Conservation (phyloP, 2,888 invertebrate genomes). For the Acleris emargana region DNA sequence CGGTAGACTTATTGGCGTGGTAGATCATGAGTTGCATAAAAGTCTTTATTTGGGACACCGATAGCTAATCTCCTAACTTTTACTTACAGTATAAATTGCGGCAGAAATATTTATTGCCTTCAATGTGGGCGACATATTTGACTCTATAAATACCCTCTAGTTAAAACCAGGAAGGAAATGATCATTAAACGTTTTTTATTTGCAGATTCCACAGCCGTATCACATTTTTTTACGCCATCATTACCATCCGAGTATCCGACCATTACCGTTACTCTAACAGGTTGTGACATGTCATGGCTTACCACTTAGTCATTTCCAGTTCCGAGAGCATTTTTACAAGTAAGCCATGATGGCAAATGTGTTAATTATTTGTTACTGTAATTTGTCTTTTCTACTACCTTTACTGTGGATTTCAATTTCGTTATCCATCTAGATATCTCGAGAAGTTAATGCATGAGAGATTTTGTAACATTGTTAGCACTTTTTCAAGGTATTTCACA, state of each 20-base stretch:
- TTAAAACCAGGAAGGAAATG: not conserved
- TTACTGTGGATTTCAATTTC: not conserved
- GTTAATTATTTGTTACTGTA: not conserved
- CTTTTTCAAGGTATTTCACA: constrained; percentile 61
- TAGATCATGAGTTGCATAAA: not conserved
- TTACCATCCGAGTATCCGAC: constrained; percentile 15
- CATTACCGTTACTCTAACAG: constrained; percentile 22
- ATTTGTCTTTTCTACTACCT: not conserved
- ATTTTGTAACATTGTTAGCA: constrained; percentile 44
- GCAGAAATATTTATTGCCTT: too few species aligned
- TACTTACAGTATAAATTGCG: too few species aligned
- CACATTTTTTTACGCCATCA: constrained; percentile 24
- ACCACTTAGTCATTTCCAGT: constrained; percentile 22
- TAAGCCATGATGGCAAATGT: not conserved
- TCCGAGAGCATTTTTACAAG: constrained; percentile 14
- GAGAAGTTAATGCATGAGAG: constrained; percentile 13
- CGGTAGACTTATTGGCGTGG: not conserved
- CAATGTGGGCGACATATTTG: too few species aligned
- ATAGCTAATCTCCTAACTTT: not conserved
- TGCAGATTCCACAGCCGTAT: constrained; percentile 1
- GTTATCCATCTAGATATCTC: not conserved
- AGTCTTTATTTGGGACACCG: not conserved
- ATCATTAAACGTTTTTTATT: not conserved
- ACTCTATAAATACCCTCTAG: too few species aligned
- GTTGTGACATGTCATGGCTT: constrained; percentile 22